A percentile compares a stretch with the other conserved stretches of the same genome.
Evolutionary conservation across 2,797 vertebrate genomes (phyloP).

Genomic region (Arctocebus calabarensis): DNA sequence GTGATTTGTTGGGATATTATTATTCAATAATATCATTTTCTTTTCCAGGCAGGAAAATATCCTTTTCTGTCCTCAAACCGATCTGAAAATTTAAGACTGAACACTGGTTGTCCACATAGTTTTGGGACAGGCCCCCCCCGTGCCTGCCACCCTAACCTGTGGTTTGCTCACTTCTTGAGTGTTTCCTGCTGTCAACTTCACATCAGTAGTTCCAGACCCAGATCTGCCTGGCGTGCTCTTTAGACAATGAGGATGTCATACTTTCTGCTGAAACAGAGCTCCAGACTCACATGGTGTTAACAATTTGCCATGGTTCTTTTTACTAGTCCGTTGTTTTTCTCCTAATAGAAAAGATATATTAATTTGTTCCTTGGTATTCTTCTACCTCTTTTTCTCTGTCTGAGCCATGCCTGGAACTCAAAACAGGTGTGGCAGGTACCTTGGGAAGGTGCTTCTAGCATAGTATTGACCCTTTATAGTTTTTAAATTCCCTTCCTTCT

Average conservation of each 20-base stretch:
- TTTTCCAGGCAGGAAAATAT: neutral
- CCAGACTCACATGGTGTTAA: neutral
- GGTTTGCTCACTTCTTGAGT: neutral
- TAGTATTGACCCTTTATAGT: neutral
- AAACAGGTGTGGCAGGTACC: neutral
- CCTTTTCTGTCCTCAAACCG: neutral
- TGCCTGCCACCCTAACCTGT: no score
- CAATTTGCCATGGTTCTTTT: neutral
- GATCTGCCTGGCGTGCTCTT: neutral
- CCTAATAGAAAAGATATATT: neutral
- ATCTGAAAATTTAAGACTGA: neutral
- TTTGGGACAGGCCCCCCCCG: neutral
- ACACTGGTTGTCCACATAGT: no score
- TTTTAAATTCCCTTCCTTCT: neutral
- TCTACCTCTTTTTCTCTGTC: neutral
- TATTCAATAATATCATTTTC: neutral
- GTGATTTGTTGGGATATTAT: constrained; percentile 8
- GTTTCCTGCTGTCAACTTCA: neutral
- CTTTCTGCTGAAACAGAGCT: neutral
- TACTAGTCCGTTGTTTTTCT: neutral
- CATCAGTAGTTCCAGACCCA: neutral
- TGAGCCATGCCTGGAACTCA: neutral
- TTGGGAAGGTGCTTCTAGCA: neutral
- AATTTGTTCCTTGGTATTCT: neutral
- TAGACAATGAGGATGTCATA: neutral